Percentiles rank a stretch among this genome's conserved stretches.
These are phyloP conservation scores for Drosophila peninsularis DNA, from an alignment of 2,888 invertebrate species.

Conservation along the genomic window DNA sequence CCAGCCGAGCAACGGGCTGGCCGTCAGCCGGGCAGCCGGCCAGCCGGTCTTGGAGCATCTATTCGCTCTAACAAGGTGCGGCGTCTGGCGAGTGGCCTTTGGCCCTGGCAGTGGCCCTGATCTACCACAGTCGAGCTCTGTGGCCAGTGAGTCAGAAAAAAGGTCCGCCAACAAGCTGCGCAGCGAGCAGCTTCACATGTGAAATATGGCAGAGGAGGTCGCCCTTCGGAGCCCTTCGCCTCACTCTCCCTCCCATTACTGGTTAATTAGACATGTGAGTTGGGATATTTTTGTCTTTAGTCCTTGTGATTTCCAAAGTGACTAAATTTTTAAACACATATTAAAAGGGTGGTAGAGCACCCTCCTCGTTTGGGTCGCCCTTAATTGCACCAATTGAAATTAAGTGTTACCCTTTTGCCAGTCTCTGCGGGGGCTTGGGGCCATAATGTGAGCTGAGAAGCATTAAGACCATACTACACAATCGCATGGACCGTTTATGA, in stretches of 20 bases:
- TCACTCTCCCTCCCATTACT: constrained; percentile 24
- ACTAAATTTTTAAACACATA: constrained; percentile 74
- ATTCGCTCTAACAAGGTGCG: constrained; percentile 60
- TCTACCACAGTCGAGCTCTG: constrained; percentile 54
- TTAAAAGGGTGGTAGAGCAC: constrained; percentile 47
- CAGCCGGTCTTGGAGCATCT: constrained; percentile 30
- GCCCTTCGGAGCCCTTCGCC: constrained; percentile 32
- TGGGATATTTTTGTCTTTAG: constrained; percentile 46
- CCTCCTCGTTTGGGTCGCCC: constrained; percentile 55
- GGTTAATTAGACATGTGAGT: constrained; percentile 79
- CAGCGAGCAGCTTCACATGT: constrained; percentile 56
- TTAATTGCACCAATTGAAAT: constrained; percentile 79
- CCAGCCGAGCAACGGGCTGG: constrained; percentile 14
- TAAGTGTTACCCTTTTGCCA: constrained; percentile 70
- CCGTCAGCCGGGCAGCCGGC: constrained; percentile 20
- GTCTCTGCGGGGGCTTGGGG: constrained; percentile 14
- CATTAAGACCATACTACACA: constrained; percentile 58
- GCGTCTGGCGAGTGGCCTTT: constrained; percentile 63
- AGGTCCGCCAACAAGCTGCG: constrained; percentile 68
- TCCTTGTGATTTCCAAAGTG: constrained; percentile 42
- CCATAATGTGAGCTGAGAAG: constrained; percentile 30
- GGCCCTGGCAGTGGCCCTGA: constrained; percentile 51
- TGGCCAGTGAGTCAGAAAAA: constrained; percentile 75
- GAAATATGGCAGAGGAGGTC: constrained; percentile 25
- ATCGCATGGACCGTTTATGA: constrained; percentile 54